Evolutionary conservation across 2,888 invertebrate species (phyloP), one percentile per base, ranked within the genome.

Genomic region (Hetaerina titia): DNA sequence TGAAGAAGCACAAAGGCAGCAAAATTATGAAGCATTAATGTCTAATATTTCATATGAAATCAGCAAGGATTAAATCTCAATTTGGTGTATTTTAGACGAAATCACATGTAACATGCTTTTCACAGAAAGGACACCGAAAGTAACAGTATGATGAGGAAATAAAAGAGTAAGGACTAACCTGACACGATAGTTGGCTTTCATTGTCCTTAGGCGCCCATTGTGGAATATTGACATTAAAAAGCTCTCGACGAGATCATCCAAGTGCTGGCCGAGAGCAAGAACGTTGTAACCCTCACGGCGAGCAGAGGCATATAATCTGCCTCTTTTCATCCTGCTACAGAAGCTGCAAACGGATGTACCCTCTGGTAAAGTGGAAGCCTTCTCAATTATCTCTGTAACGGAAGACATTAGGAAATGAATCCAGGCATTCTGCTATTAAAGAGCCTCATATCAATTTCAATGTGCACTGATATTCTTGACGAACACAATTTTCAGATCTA

Each of bases 221-320:
- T 98, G 98, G 96, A 99, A 98, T 19, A 98, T 97, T 1, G 98
- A 98, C 96, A 98, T 98, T 95, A 99, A 97, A 96, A 99, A 99
- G 95, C 98, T 98, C 96, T 98, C 98, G 57, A 98, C 98, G 9
- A 99, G 97, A 96, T 98, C 98, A 96, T 99, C 99, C 94, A 99
- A 97, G 96, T 98, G 98, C 96, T 99, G 99, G 2, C 98, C 99
- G 64, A 99, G 97, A 0, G 99, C 99, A n/a, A 99, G 97, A 4
- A 99, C 99, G 96, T 98, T 98, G 97, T 98, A 99, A 0, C 98
- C 98, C 96, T 98, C 98, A 95, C 98, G 97, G 95, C 98, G 97
- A 0, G 98, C 98, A 60, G 98, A 97, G 0, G 98, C 97, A 96
- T 98, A 98, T 74, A 98, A 97, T 95, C 98, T 97, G 9, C 98